Percentiles rank a stretch among this genome's conserved stretches.
These are phyloP conservation scores for Heliconius congener DNA, from an alignment of 1,140 invertebrate species.

Conservation along the genomic window DNA sequence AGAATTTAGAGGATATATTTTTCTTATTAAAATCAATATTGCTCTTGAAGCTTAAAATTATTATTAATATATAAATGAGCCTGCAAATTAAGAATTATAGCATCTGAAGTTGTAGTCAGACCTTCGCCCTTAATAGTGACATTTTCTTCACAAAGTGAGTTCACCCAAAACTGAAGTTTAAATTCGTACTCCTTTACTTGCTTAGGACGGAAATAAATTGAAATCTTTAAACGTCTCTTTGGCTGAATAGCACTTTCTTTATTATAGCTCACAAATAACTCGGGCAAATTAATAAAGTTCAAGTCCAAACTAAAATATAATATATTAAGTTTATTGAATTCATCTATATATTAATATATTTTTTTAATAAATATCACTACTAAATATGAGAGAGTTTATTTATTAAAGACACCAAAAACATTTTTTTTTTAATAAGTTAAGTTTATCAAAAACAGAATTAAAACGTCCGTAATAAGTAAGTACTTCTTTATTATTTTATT, in stretches of 20 bases:
- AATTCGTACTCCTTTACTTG: constrained; percentile 69
- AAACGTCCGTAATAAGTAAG: constrained; percentile 51
- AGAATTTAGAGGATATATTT: too few relatives aligned
- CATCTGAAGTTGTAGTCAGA: constrained; percentile 22
- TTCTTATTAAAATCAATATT: too few relatives aligned
- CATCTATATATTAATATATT: background rate
- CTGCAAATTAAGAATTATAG: background rate
- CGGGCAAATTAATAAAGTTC: constrained; percentile 62
- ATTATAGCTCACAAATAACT: constrained; percentile 58
- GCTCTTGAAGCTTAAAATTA: too few relatives aligned
- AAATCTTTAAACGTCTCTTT: constrained; percentile 54
- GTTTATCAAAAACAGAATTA: background rate
- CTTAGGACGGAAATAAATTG: constrained; percentile 68
- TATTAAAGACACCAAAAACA: too few relatives aligned
- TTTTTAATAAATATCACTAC: background rate
- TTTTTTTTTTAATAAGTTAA: too few relatives aligned
- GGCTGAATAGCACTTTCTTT: constrained; percentile 48
- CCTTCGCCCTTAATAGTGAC: constrained; percentile 72
- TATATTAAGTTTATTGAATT: background rate
- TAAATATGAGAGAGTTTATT: background rate
- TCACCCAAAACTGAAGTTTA: constrained; percentile 70
- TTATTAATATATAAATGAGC: background rate
- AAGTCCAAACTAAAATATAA: constrained; percentile 60
- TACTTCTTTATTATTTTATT: constrained; percentile 57
- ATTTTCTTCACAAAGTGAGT: constrained; percentile 73